Evolutionary conservation across 2,113 vertebrate species (phyloP).

Genomic region (Megaceryle torquata): DNA sequence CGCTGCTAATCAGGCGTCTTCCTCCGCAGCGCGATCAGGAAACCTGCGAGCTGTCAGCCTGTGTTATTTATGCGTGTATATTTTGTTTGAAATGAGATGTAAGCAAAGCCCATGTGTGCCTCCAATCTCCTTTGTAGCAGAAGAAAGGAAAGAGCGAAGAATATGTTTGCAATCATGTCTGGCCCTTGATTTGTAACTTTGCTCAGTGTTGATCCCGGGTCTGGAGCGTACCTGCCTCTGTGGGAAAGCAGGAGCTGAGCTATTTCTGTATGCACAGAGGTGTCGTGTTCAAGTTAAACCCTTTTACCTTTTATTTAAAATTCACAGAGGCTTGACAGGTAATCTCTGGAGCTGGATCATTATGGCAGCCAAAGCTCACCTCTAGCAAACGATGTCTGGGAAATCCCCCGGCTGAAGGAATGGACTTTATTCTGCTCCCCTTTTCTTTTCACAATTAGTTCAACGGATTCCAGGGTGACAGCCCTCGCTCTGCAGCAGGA

Average conservation of each 20-base stretch:
- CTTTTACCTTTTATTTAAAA: constrained; percentile 38
- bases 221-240: background rate
- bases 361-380: background rate
- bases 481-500: background rate
- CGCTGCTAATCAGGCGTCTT: background rate
- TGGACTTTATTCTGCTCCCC: background rate
- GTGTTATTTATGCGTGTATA: background rate
- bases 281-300: background rate
- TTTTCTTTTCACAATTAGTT: background rate
- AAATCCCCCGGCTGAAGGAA: background rate
- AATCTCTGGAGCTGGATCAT: background rate
- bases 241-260: background rate
- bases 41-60: background rate
- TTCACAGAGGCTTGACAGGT: background rate
- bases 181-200: background rate
- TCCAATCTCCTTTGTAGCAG: background rate
- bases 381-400: background rate
- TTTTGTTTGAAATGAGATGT: background rate
- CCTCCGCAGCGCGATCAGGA: background rate
- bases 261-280: background rate
- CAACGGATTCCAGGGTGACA: background rate
- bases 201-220: background rate
- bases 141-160: background rate
- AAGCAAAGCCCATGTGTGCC: background rate
- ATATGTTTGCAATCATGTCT: background rate